Evolutionary conservation across 2,113 vertebrate genomes (phyloP).

Genomic region (Hippolais icterina): DNA sequence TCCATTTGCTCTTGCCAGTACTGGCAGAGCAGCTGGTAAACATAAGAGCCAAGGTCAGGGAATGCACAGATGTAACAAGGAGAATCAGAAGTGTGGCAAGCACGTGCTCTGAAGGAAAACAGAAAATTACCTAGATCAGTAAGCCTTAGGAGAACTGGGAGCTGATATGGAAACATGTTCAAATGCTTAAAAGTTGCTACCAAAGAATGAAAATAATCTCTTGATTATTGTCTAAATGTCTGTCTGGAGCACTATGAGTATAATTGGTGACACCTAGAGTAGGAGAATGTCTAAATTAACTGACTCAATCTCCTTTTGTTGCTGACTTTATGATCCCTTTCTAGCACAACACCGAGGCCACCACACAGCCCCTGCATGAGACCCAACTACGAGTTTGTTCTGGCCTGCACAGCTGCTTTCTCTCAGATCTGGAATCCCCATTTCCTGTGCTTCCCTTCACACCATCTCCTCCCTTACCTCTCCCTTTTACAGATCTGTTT

Average conservation of each 20-base stretch:
- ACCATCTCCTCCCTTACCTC: background rate
- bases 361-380: background rate
- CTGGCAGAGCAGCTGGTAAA: background rate
- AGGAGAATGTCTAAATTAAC: background rate
- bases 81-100: background rate
- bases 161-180: background rate
- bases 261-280: background rate
- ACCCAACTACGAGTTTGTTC: background rate
- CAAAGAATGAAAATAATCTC: background rate
- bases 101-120: rapidly evolving
- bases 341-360: background rate
- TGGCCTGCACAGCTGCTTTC: rapidly evolving
- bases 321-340: background rate
- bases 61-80: background rate
- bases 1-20: background rate
- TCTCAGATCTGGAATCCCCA: background rate
- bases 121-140: background rate
- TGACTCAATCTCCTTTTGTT: background rate
- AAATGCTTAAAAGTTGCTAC: background rate
- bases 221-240: background rate
- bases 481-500: background rate
- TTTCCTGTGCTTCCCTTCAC: background rate
- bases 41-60: background rate
- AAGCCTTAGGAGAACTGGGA: background rate
- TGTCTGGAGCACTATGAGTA: rapidly evolving